Base-by-base conservation (phyloP, 2,888 invertebrate genomes). In the Brachyptera risi region DNA sequence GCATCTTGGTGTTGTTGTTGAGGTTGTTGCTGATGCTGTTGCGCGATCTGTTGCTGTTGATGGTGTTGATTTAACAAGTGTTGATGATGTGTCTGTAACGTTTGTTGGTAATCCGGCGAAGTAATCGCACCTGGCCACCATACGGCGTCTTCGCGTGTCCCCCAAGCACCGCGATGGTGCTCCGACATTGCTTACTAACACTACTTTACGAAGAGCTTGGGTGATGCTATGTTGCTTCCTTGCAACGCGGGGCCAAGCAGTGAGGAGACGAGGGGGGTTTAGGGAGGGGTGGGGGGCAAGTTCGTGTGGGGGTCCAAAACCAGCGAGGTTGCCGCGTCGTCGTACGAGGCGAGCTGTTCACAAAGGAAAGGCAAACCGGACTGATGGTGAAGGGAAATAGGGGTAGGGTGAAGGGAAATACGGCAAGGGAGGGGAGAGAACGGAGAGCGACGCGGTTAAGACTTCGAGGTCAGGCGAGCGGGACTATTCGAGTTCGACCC, bases 161-260 rank as follows among this genome's bases (percentile, higher is more conserved):
- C 83, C 82, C 83, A 83, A 76, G 81, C 79, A 73, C 82, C 81
- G 71, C 81, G 78, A 75, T 82, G 82, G 76, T 83, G 82, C 76
- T 83, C 84, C 78, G 83, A 83, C 84, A 84, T 83, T 69, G 61
- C 63, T 63, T 58, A 56, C 58, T 60, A 63, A 49, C 63, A 63
- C 60, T 60, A 38, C 51, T 27, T 51, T 54, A 54, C 60, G 50
- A 60, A 63, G 62, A 62, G 61, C 59, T 59, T 60, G 37, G 58
- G 26, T 42, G 19, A 11, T 31, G 15, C 40, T 24, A 19, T 42
- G 26, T 38, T 42, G 17, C 19, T 26, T 38, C 40, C 57, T 26
- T 17, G 42, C 58, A 21, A 26, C 44, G 31, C 17, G 44, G 58
- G n/a, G n/a, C 26, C 44, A 21, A 47, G 23, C 58, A 15, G 37